Evolutionary conservation across 1,140 invertebrate species (phyloP).

Genomic region (Oryctes rhinoceros): DNA sequence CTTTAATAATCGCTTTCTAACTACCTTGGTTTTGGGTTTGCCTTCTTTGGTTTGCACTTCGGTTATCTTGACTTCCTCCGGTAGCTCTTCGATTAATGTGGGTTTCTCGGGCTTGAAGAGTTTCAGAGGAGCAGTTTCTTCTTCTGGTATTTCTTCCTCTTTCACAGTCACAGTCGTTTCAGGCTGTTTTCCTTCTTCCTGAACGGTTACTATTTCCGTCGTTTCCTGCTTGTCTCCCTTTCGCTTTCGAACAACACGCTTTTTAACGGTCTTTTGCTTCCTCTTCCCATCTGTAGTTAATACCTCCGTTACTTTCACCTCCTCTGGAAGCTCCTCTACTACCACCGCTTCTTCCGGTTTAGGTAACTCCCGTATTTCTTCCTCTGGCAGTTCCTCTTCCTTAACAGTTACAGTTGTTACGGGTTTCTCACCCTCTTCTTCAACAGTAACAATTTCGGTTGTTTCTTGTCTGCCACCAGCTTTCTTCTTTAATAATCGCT

Average conservation of each 20-base stretch:
- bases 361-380: slow-evolving; percentile 40
- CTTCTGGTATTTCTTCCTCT: slow-evolving; percentile 12
- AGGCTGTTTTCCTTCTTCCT: slow-evolving; percentile 62
- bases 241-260: slow-evolving; percentile 53
- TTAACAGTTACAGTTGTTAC: slow-evolving; percentile 55
- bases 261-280: slow-evolving; percentile 43
- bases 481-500: slow-evolving; percentile 46
- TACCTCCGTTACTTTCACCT: slow-evolving; percentile 59
- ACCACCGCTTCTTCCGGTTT: too few relatives aligned
- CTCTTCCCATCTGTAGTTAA: slow-evolving; percentile 60
- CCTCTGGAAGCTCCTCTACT: slow-evolving; percentile 54
- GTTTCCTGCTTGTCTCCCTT: slow-evolving; percentile 49
- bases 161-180: slow-evolving; percentile 53
- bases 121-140: neutral
- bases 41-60: slow-evolving; percentile 51
- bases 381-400: slow-evolving; percentile 57
- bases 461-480: slow-evolving; percentile 52
- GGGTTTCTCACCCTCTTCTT: slow-evolving; percentile 60
- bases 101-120: slow-evolving; percentile 43
- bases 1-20: slow-evolving; percentile 52
- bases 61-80: slow-evolving; percentile 30
- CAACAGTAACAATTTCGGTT: slow-evolving; percentile 59
- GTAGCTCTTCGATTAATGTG: slow-evolving; percentile 44
- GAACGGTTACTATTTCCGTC: slow-evolving; percentile 58
- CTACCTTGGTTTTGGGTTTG: slow-evolving; percentile 53